Conservation (phyloP, 2,797 vertebrate genomes). For the Diceros bicornis region DNA sequence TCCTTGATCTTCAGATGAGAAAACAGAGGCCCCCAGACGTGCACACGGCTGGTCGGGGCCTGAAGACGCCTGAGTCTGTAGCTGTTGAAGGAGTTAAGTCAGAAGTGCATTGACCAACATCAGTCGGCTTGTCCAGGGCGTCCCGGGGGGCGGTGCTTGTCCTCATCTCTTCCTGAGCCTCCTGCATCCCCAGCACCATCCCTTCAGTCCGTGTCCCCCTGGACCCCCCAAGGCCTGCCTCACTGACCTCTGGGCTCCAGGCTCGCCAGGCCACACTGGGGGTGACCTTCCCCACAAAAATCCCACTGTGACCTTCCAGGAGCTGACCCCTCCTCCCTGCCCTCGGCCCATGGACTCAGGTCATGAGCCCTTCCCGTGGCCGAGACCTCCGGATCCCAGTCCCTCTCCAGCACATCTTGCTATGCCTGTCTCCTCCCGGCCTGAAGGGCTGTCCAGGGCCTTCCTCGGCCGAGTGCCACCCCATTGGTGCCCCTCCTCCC, state of each 20-base stretch:
- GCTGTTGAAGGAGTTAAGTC: neutral
- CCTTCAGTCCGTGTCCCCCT: accelerated
- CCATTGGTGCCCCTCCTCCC: accelerated
- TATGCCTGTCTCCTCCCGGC: neutral
- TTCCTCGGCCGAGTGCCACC: neutral
- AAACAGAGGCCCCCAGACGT: neutral
- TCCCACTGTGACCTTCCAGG: neutral
- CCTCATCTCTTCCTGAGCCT: neutral
- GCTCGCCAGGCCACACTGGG: accelerated
- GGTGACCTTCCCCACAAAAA: neutral
- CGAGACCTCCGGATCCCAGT: neutral
- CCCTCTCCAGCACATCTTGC: too few species aligned
- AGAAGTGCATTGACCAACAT: accelerated
- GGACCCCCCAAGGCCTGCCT: accelerated
- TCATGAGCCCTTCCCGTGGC: too few species aligned
- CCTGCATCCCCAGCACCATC: neutral
- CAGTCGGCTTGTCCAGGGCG: neutral
- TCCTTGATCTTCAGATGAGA: accelerated
- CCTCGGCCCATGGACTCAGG: neutral
- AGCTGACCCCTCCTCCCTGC: neutral
- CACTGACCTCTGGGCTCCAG: neutral
- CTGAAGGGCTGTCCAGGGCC: neutral
- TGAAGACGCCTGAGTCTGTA: accelerated
- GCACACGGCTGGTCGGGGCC: neutral
- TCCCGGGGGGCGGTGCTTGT: neutral